These are phyloP conservation scores for Perccottus glenii DNA, from an alignment of 2,113 vertebrate genomes.

Conservation along the genomic window DNA sequence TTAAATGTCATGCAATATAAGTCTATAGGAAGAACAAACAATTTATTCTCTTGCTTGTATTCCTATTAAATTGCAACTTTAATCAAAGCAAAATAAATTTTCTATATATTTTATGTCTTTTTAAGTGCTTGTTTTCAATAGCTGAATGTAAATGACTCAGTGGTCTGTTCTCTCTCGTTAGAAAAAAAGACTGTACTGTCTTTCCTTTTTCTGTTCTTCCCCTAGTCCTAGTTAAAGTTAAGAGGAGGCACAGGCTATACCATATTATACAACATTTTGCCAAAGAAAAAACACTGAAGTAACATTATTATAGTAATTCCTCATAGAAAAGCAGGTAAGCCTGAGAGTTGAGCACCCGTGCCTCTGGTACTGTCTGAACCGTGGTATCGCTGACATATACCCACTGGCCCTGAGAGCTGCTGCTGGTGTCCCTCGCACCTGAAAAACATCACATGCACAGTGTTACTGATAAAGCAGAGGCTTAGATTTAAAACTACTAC, in stretches of 20 bases:
- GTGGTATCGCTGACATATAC: conserved; percentile 93
- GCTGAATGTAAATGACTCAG: conserved; percentile 4
- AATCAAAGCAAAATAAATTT: conserved; percentile 18
- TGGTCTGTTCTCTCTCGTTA: conserved; percentile 9
- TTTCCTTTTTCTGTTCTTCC: conserved; percentile 19
- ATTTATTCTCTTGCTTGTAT: conserved; percentile 16
- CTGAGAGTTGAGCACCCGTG: conserved; percentile 94
- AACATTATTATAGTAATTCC: conserved; percentile 79
- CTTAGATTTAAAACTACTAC: too few species aligned
- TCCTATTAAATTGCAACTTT: background rate
- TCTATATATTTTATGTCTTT: conserved; percentile 16
- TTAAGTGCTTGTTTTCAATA: conserved; percentile 13
- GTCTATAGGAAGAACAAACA: conserved; percentile 24
- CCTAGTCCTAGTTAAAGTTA: conserved; percentile 10
- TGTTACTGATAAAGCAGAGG: background rate
- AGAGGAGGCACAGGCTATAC: conserved; percentile 19
- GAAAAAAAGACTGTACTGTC: conserved; percentile 12
- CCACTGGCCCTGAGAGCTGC: conserved; percentile 87
- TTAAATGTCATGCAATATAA: conserved; percentile 56
- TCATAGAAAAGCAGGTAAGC: conserved; percentile 98
- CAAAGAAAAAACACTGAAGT: conserved; percentile 5
- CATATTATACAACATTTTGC: conserved; percentile 14
- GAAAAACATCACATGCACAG: conserved; percentile 76
- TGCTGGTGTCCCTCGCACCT: conserved; percentile 86
- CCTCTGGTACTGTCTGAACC: conserved; percentile 92